Evolutionary conservation across 2,888 invertebrate genomes (phyloP), one percentile per base, ranked within the genome.

Genomic region (Drosophila sordidula): DNA sequence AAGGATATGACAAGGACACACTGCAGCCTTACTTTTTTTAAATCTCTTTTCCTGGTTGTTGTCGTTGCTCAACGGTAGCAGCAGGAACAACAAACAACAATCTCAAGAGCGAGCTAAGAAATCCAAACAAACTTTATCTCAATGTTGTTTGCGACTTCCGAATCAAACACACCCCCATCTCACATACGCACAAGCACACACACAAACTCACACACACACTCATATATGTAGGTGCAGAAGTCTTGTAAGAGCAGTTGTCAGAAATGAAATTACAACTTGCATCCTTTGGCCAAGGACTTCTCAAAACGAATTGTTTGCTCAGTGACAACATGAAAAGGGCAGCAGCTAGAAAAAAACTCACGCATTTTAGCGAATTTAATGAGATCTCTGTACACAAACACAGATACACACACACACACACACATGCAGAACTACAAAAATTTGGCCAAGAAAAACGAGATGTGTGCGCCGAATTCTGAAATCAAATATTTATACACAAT

Each of bases 231-330:
- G 25, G 46, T 74, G 62, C 39, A 41, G 36, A 26, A 44, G 29
- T 54, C 49, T 39, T 71, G 22, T 25, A 32, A 29, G 57, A 71
- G 67, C 68, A 72, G 73, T 77, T 86, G 83, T 66, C 56, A 64
- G 85, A 89, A 89, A 89, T 84, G 63, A 81, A 87, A 89, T 89
- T 89, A 89, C 83, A 87, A 75, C 87, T 87, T 83, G 89, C 83
- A 88, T 88, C 89, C 82, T 76, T 66, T 61, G 45, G 59, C 56
- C 52, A 52, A 64, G 70, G 59, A 75, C 57, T 58, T 55, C 44
- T 62, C 14, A 39, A 66, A 75, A 59, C 62, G 67, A 68, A 78
- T 78, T 88, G 78, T 83, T 87, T 83, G 81, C 67, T 61, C 70
- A 83, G 69, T 55, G 75, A 67, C 83, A 70, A 88, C 87, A 87